phyloP scores from a whole-genome alignment of 2,113 vertebrate genomes.

The Polyodon spathula region DNA sequence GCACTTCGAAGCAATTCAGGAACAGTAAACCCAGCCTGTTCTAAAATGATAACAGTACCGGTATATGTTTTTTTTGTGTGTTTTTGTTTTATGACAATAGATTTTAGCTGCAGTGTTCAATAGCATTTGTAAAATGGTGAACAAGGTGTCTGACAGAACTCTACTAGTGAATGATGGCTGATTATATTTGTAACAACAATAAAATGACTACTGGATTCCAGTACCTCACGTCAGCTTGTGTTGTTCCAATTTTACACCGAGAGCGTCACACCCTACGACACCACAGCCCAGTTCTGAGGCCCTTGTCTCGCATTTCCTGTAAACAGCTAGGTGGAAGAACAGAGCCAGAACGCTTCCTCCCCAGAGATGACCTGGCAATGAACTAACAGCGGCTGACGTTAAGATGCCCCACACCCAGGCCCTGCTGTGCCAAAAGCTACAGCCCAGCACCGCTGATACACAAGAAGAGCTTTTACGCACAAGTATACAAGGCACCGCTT shows the following conservation, averaged over 20 bases:
- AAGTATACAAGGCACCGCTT: no score
- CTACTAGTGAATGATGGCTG: no score
- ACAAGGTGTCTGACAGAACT: no score
- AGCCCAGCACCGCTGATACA: conserved; percentile 26
- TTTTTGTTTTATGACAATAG: no score
- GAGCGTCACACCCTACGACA: conserved; percentile 27
- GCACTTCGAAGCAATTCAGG: no score
- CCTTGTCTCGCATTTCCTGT: conserved; percentile 86
- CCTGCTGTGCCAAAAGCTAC: conserved; percentile 33
- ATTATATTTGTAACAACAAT: no score
- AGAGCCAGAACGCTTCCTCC: conserved; percentile 68
- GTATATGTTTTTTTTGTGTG: no score
- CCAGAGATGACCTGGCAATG: conserved; percentile 74
- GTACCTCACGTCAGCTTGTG: conserved; percentile 50
- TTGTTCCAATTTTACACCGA: conserved; percentile 40
- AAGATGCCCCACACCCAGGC: conserved; percentile 53
- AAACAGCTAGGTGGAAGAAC: conserved; percentile 66
- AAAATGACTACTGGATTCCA: not conserved
- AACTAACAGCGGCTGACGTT: conserved; percentile 56
- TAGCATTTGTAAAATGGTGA: no score
- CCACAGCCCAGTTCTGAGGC: conserved; percentile 23
- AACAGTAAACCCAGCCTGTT: no score
- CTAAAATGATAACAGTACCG: no score
- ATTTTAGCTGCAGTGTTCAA: no score
- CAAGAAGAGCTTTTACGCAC: conserved; percentile 13